Conservation (phyloP, 2,888 invertebrate genomes). For the Thalpophila matura region DNA sequence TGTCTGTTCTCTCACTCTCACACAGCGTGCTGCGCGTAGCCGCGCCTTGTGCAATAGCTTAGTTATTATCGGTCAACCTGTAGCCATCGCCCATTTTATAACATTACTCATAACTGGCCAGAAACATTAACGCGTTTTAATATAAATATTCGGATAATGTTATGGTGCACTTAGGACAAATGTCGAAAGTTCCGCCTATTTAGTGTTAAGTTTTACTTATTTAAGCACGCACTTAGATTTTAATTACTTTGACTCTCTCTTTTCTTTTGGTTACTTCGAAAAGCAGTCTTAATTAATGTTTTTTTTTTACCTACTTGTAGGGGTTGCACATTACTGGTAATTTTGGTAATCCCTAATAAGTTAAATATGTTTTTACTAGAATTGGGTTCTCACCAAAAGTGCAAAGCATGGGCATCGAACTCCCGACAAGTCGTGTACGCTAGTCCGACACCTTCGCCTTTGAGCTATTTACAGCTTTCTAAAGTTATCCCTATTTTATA, state of each 20-base stretch:
- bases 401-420: conserved; percentile 18
- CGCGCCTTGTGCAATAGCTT: not conserved
- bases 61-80: conserved; percentile 6
- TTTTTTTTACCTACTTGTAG: not conserved
- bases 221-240: conserved; percentile 60
- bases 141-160: conserved; percentile 55
- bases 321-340: not conserved
- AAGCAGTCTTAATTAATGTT: not conserved
- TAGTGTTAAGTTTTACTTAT: conserved; percentile 76
- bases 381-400: not conserved
- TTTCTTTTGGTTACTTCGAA: conserved; percentile 7
- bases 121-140: conserved; percentile 44
- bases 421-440: not conserved
- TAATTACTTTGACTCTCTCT: conserved; percentile 57
- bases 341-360: not conserved
- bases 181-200: conserved; percentile 87
- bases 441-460: conserved; percentile 22
- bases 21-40: conserved; percentile 1
- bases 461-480: not conserved
- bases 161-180: conserved; percentile 75
- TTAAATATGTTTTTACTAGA: not conserved
- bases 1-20: conserved; percentile 6
- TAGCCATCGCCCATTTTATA: conserved; percentile 30
- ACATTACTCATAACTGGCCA: conserved; percentile 39
- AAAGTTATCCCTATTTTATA: conserved; percentile 7